Percentiles rank a stretch among this genome's conserved stretches.
Evolutionary conservation across 2,888 invertebrate genomes (phyloP).

Genomic region (Agonopterix arenella): DNA sequence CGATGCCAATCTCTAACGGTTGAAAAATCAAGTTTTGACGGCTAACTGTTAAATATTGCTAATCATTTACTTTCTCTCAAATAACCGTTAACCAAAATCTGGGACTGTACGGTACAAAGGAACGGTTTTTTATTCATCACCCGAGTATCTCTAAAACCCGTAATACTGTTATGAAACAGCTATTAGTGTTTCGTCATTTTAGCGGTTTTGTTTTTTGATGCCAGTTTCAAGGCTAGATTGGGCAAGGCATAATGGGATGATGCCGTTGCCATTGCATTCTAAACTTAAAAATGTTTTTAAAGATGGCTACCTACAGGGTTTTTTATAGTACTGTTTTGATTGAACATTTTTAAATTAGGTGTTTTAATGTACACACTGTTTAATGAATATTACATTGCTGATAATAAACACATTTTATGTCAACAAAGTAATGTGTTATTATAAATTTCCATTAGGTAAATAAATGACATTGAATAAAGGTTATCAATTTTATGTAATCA

Average conservation of each 20-base stretch:
- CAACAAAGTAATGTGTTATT: too few relatives aligned
- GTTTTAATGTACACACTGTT: too few relatives aligned
- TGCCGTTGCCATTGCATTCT: neutral
- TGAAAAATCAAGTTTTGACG: slow-evolving; percentile 46
- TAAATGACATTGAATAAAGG: too few relatives aligned
- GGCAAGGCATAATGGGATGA: slow-evolving; percentile 25
- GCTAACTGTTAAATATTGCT: slow-evolving; percentile 53
- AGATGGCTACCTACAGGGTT: too few relatives aligned
- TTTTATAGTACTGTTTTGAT: too few relatives aligned
- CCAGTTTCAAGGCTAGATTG: slow-evolving; percentile 38
- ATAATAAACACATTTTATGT: too few relatives aligned
- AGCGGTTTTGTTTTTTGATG: slow-evolving; percentile 25
- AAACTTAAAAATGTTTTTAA: neutral
- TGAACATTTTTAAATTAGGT: too few relatives aligned
- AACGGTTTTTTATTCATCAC: slow-evolving; percentile 60
- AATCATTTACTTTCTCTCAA: slow-evolving; percentile 64
- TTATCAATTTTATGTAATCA: too few relatives aligned
- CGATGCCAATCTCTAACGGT: slow-evolving; percentile 35
- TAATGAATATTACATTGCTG: too few relatives aligned
- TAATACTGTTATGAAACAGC: slow-evolving; percentile 70
- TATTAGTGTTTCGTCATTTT: slow-evolving; percentile 58
- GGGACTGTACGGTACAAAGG: slow-evolving; percentile 66
- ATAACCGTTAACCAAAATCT: slow-evolving; percentile 65
- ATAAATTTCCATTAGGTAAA: too few relatives aligned
- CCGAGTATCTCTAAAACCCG: slow-evolving; percentile 43